Evolutionary conservation across 2,888 invertebrate species (phyloP).

Genomic region (Tinea pellionella): DNA sequence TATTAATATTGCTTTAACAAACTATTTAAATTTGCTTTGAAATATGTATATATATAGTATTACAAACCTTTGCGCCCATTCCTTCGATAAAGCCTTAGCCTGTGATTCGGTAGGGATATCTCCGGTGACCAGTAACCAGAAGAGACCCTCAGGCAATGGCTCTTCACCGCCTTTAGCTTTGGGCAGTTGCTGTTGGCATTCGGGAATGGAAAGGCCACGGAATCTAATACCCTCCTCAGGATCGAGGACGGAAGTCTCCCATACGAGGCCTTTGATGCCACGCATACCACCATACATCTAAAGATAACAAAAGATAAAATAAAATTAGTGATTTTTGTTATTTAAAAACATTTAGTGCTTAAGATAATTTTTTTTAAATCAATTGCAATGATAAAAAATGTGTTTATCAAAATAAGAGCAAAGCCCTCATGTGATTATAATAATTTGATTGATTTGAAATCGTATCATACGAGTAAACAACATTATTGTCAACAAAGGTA

Average conservation of each 20-base stretch:
- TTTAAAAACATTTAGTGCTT: not conserved
- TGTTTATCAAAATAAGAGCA: not conserved
- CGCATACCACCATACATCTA: slow-evolving; percentile 96
- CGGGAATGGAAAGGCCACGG: slow-evolving; percentile 90
- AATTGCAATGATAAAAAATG: not conserved
- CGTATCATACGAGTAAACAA: not conserved
- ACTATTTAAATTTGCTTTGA: not conserved
- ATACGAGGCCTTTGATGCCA: slow-evolving; percentile 93
- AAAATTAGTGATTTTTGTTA: not conserved
- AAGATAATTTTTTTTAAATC: not conserved
- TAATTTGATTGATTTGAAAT: not conserved
- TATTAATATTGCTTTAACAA: no score
- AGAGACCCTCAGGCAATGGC: slow-evolving; percentile 82
- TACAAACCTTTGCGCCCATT: slow-evolving; percentile 78
- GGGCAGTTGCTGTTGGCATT: slow-evolving; percentile 79
- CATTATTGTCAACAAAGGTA: not conserved
- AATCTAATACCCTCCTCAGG: slow-evolving; percentile 96
- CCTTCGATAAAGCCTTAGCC: slow-evolving; percentile 78
- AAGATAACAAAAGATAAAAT: not conserved
- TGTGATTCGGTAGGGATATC: slow-evolving; percentile 79
- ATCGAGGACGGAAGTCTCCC: slow-evolving; percentile 95
- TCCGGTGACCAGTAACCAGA: slow-evolving; percentile 83
- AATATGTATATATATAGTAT: no score
- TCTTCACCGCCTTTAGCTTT: slow-evolving; percentile 76
- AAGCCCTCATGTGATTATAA: not conserved